Conservation (phyloP, 2,797 vertebrate species). For the Anguilla pacifica region DNA sequence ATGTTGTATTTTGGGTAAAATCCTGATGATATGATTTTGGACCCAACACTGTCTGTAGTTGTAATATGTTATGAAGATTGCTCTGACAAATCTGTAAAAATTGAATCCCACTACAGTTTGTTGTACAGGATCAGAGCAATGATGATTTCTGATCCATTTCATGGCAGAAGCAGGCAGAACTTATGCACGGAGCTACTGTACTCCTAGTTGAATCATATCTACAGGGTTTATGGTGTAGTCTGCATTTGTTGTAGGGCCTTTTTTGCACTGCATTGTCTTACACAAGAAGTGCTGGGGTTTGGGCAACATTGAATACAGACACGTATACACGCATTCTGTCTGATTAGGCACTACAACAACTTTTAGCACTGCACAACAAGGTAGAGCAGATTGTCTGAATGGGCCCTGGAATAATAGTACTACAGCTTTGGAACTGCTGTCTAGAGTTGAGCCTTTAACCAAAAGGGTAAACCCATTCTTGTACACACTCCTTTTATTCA, state of each 20-base stretch:
- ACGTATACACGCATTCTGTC: not conserved
- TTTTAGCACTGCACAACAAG: not conserved
- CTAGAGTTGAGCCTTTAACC: not conserved
- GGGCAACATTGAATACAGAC: not conserved
- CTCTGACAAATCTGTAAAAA: not conserved
- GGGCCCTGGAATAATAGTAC: not conserved
- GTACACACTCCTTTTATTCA: not conserved
- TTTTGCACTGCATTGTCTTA: slow-evolving; percentile 4
- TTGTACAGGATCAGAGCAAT: not conserved
- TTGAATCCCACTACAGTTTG: not conserved
- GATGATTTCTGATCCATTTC: not conserved
- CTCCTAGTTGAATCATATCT: not conserved
- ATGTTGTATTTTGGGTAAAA: not conserved
- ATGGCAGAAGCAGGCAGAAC: not conserved
- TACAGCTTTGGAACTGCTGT: not conserved
- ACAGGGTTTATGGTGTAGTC: not conserved
- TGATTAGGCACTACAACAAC: slow-evolving; percentile 11
- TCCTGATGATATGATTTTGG: not conserved
- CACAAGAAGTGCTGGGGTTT: not conserved
- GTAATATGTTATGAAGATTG: too few species aligned
- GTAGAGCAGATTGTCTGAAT: not conserved
- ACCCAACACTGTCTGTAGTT: not conserved
- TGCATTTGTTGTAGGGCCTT: not conserved
- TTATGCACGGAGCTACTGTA: not conserved
- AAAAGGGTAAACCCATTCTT: not conserved